Percentiles rank a stretch among this genome's conserved stretches.
Evolutionary conservation across 2,888 invertebrate species (phyloP).

Genomic region (Eupithecia centaureata): DNA sequence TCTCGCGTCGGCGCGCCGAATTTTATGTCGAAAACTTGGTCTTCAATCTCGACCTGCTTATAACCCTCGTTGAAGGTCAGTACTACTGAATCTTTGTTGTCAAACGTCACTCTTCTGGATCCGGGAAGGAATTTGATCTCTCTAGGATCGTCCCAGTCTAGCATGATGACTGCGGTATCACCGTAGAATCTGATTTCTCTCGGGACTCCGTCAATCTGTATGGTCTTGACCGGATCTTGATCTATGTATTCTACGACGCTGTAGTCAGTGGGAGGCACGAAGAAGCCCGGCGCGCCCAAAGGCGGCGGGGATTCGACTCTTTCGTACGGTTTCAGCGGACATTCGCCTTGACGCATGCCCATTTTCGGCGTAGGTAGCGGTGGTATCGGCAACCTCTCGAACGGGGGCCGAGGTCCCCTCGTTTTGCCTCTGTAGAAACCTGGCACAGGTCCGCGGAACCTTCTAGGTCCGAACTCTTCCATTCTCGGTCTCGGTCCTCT

Average conservation of each 20-base stretch:
- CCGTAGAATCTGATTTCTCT: constrained; percentile 94
- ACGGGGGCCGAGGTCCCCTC: constrained; percentile 58
- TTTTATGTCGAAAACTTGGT: constrained; percentile 89
- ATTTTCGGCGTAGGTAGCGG: constrained; percentile 67
- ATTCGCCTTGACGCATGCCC: constrained; percentile 69
- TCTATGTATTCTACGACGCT: constrained; percentile 75
- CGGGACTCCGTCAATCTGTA: constrained; percentile 91
- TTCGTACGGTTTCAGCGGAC: constrained; percentile 68
- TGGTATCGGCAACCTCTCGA: constrained; percentile 58
- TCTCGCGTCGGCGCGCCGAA: constrained; percentile 97
- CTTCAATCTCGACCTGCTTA: constrained; percentile 89
- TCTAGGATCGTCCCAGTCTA: constrained; percentile 93
- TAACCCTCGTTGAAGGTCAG: constrained; percentile 87
- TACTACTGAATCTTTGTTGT: constrained; percentile 88
- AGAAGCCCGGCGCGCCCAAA: constrained; percentile 67
- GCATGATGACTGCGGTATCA: constrained; percentile 91
- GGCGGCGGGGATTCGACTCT: constrained; percentile 68
- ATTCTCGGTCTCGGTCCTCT: constrained; percentile 66
- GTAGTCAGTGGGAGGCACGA: constrained; percentile 70
- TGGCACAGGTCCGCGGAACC: constrained; percentile 65
- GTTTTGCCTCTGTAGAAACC: constrained; percentile 68
- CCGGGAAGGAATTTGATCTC: constrained; percentile 94
- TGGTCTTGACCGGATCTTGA: constrained; percentile 89
- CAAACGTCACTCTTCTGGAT: constrained; percentile 88
- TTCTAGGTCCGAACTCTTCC: constrained; percentile 66